Evolutionary conservation across 2,797 vertebrate genomes (phyloP).

Genomic region (Ctenosaura bakeri): DNA sequence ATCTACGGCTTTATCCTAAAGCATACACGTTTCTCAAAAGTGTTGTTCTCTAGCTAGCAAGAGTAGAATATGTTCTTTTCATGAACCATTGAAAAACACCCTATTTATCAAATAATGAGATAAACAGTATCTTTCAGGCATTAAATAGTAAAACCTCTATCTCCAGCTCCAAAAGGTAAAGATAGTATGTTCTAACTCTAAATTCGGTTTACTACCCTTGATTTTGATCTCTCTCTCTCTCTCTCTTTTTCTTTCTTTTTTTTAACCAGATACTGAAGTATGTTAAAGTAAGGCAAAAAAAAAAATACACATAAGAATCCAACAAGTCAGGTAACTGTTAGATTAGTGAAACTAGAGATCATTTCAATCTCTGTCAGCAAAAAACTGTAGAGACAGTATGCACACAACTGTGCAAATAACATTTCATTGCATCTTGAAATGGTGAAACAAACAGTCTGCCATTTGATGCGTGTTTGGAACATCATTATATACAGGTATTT

Average conservation of each 20-base stretch:
- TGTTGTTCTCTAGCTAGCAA: background rate
- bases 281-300: background rate
- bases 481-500: background rate
- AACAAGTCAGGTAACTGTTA: background rate
- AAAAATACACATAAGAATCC: background rate
- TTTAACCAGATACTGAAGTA: background rate
- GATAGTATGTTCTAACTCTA: background rate
- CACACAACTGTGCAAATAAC: accelerated
- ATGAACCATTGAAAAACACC: background rate
- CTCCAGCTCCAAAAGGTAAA: constrained; percentile 15
- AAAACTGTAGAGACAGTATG: background rate
- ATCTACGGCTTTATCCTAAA: background rate
- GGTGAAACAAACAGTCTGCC: background rate
- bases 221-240: background rate
- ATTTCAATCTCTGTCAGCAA: background rate
- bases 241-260: constrained; percentile 1
- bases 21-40: background rate
- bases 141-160: constrained; percentile 28
- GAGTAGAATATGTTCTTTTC: background rate
- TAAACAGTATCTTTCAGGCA: constrained; percentile 12
- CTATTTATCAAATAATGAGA: background rate
- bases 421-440: background rate
- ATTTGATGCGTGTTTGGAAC: background rate
- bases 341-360: background rate
- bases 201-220: background rate